Evolutionary conservation across 1,140 invertebrate species (phyloP).

Genomic region (Pomacea maculata): DNA sequence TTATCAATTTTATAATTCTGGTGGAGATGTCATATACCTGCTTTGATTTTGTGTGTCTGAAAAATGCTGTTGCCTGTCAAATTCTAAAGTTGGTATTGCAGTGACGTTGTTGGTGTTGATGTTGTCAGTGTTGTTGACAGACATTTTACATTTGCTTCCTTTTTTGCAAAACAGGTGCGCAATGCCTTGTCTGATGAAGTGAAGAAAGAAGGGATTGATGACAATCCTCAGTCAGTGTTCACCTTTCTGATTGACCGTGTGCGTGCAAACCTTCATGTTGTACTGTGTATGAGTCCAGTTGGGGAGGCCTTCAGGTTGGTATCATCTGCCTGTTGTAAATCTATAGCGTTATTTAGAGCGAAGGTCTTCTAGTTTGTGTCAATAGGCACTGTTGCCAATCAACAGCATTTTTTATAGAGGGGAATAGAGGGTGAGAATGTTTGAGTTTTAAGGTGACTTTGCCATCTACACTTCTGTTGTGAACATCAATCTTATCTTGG

Average conservation of each 20-base stretch:
- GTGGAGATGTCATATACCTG: too few species aligned
- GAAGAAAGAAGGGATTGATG: slow-evolving; percentile 73
- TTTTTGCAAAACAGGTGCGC: slow-evolving; percentile 72
- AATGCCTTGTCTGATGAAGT: slow-evolving; percentile 73
- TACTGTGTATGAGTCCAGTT: slow-evolving; percentile 87
- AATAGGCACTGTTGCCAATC: not conserved
- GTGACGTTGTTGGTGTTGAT: too few species aligned
- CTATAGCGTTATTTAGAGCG: too few species aligned
- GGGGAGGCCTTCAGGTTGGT: slow-evolving; percentile 74
- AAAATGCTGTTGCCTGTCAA: too few species aligned
- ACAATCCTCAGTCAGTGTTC: slow-evolving; percentile 74
- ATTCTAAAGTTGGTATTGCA: too few species aligned
- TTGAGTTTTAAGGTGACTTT: too few species aligned
- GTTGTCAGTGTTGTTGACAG: too few species aligned
- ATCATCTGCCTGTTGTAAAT: not conserved
- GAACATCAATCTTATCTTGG: too few species aligned
- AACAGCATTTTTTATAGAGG: not conserved
- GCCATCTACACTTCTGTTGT: too few species aligned
- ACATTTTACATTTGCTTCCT: too few species aligned
- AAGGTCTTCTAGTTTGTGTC: not conserved
- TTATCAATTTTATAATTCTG: too few species aligned
- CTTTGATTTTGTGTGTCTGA: too few species aligned
- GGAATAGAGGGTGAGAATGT: not conserved
- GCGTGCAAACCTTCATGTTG: slow-evolving; percentile 79
- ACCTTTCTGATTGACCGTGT: slow-evolving; percentile 81